These are phyloP conservation scores for Morpho deidamia DNA, from an alignment of 2,888 invertebrate species.

Conservation along the genomic window DNA sequence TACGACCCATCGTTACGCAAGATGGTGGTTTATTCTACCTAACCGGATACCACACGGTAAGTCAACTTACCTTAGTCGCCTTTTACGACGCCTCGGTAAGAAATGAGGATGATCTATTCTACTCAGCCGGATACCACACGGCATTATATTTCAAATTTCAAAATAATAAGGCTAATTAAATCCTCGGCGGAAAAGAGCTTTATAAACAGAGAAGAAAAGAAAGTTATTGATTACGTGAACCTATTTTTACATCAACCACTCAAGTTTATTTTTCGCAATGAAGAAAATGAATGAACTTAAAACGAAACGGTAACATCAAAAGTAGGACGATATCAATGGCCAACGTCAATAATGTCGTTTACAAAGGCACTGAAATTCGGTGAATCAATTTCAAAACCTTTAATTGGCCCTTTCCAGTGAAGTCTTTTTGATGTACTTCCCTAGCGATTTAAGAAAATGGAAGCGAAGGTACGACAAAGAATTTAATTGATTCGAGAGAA, in stretches of 20 bases:
- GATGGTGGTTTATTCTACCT: no score
- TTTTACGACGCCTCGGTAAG: no score
- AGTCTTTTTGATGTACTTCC: conserved; percentile 52
- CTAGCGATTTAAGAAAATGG: conserved; percentile 52
- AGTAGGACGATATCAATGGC: conserved; percentile 39
- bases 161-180: no score
- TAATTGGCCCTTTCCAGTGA: conserved; percentile 61
- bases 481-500: conserved; percentile 64
- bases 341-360: conserved; percentile 59
- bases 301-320: conserved; percentile 40
- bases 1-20: no score
- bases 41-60: no score
- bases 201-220: no score
- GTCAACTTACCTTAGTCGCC: no score
- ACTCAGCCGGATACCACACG: no score
- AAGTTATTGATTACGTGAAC: not conserved
- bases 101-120: no score
- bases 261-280: conserved; percentile 19
- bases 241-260: conserved; percentile 5
- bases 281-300: conserved; percentile 4
- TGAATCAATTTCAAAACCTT: conserved; percentile 69
- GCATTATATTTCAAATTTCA: no score
- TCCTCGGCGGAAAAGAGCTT: no score
- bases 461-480: conserved; percentile 54
- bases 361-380: conserved; percentile 49